Evolutionary conservation across 2,888 invertebrate species (phyloP).

Genomic region (Gonocerus acuteangulatus): DNA sequence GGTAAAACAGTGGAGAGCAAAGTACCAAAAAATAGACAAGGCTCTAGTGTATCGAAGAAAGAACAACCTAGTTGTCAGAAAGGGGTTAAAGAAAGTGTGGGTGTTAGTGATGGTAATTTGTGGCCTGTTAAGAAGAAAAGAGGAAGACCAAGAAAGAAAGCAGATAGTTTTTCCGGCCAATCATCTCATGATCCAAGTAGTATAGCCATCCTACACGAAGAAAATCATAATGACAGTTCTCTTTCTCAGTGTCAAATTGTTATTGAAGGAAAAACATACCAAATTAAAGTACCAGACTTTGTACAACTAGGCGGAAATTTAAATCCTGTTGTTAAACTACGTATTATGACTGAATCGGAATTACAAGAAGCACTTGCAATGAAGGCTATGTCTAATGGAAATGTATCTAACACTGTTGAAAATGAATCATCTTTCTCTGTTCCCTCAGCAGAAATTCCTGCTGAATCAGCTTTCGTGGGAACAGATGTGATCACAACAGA

Average conservation of each 20-base stretch:
- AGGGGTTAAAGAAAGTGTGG: too few species aligned
- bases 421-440: too few species aligned
- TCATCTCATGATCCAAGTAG: not conserved
- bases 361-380: too few species aligned
- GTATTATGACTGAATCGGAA: too few species aligned
- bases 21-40: too few species aligned
- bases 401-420: too few species aligned
- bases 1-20: not conserved
- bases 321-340: too few species aligned
- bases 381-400: too few species aligned
- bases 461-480: not conserved
- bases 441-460: not conserved
- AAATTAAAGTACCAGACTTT: not conserved
- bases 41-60: not conserved
- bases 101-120: too few species aligned
- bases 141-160: not conserved
- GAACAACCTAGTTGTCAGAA: not conserved
- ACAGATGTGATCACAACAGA: not conserved
- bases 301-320: not conserved
- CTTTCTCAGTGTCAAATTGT: not conserved
- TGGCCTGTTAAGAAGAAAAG: not conserved
- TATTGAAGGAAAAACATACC: not conserved
- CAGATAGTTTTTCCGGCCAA: not conserved
- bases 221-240: not conserved
- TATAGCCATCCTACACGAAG: not conserved